Evolutionary conservation across 2,888 invertebrate genomes (phyloP), one percentile per base, ranked within the genome.

Genomic region (Lumbricus terrestris): DNA sequence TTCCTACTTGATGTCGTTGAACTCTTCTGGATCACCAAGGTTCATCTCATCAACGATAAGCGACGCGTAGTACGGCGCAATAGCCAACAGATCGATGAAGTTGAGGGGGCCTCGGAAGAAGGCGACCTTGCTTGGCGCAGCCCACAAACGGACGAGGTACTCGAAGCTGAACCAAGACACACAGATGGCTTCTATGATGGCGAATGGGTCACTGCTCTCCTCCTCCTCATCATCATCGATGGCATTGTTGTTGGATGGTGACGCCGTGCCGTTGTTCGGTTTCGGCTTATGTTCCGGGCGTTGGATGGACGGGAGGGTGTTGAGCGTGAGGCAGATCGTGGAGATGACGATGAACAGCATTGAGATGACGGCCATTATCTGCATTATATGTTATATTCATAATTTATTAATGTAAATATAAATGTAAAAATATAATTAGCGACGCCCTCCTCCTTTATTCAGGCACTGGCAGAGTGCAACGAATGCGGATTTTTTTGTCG

Each of bases 111-210:
- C 98, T 96, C 99, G 99, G 96, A 99, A 98, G 96, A 99, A 99
- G 96, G 98, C 98, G 98, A 98, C 98, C 96, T 99, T 99, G 96
- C 98, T 98, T 95, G 99, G 99, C 99, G 97, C 94, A 98, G 96
- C 95, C 97, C 97, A 96, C 99, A 99, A 96, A 99, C 99, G 95
- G 94, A 98, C 96, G 94, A 97, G 96, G 96, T 99, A 99, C 96
- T 99, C 99, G 95, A 99, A 96, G 93, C 99, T 99, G 96, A 99
- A 99, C 99, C 99, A 99, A 94, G 98, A 98, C 96, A 99, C 99
- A 96, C 99, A 99, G 95, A 99, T 98, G 93, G 98, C 98, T 96
- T 99, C 99, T 95, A 99, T 97, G 97, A 82, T 82, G 1, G 91
- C 90, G 42, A 91, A 82, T 18, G 69, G 90, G 13, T 89, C 90